Base-by-base conservation (phyloP, 2,888 invertebrate genomes). In the Scaeva pyrastri region DNA sequence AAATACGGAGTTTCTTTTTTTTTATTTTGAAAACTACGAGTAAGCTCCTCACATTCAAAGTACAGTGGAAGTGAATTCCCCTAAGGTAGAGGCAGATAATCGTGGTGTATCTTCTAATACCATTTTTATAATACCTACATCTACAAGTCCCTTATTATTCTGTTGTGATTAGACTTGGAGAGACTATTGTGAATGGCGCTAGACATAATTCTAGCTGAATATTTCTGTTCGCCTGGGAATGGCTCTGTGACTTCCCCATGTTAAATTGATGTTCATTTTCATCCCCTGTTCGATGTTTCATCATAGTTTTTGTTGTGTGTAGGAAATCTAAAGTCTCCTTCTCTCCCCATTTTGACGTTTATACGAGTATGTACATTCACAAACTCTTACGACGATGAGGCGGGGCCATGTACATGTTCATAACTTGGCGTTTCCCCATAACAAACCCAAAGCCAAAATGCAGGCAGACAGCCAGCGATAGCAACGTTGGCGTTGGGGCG, bases 201-300 rank as follows among this genome's bases (percentile, higher is more conserved):
- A 56, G 66, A 75, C 66, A 36, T 50, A 55, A 12, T 45, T 55
- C 52, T 55, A 74, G 23, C 62, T 50, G 39, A 50, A 48, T 23
- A 26, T 45, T 88, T 87, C 89, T 91, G 91, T 66, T 88, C 89
- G 90, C 91, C 92, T 91, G 90, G 88, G 90, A 89, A 88, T 88
- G 89, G 89, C 91, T 90, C 90, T 90, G 90, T 91, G 91, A 90
- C 91, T 92, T 92, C 91, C 92, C 91, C 91, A 91, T 91, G 92
- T 91, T 91, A 91, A 86, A 77, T 82, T 74, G 86, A 82, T 82
- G 73, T 77, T 66, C 52, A 74, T 73, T 86, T 86, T 77, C 82
- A 78, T 36, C 77, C 82, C 86, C 86, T 86, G 86, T 86, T 82
- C 82, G 43, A 74, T 66, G 50, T 60, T 66, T 66, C 23, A 60